Conservation (phyloP, 2,113 vertebrate species). For the Campylomormyrus numenius region DNA sequence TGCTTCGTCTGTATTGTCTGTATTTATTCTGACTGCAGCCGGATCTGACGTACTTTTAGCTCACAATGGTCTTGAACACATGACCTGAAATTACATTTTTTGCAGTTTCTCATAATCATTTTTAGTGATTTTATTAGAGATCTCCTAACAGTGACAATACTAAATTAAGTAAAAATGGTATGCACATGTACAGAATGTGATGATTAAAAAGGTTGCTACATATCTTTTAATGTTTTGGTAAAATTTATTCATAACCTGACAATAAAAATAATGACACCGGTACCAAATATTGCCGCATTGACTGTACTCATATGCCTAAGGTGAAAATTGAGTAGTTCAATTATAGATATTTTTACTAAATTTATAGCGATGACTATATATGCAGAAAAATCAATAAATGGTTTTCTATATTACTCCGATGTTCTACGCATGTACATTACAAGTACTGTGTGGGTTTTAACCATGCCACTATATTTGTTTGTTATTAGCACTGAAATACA, state of each 20-base stretch:
- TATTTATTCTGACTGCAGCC: neutral
- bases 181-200: neutral
- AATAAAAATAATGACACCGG: neutral
- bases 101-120: neutral
- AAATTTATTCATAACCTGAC: neutral
- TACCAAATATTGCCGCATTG: neutral
- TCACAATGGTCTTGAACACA: neutral
- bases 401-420: neutral
- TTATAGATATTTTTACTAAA: neutral
- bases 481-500: neutral
- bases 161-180: neutral
- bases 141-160: neutral
- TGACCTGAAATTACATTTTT: neutral
- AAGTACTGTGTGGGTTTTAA: neutral
- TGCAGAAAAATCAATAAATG: neutral
- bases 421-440: neutral
- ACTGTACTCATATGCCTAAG: neutral
- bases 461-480: neutral
- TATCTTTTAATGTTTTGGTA: neutral
- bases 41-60: neutral
- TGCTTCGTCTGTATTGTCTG: neutral
- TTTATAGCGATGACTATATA: neutral
- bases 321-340: neutral
- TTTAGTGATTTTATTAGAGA: too few species aligned
- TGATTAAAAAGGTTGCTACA: neutral